Evolutionary conservation across 2,113 vertebrate genomes (phyloP).

Genomic region (Mustela lutreola): DNA sequence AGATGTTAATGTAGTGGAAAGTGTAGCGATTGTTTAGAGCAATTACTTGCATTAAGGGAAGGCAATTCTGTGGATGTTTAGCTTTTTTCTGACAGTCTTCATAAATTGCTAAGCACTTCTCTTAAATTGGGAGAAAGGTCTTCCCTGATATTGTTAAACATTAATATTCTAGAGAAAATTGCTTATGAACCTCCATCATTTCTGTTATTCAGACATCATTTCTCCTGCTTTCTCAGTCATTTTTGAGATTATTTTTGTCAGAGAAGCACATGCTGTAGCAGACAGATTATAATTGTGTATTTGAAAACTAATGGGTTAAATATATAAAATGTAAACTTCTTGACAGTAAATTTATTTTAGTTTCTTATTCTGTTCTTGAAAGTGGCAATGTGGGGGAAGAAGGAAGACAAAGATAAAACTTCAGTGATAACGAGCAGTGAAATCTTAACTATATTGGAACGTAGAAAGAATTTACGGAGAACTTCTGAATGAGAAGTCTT

Average conservation of each 20-base stretch:
- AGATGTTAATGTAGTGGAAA: constrained; percentile 26
- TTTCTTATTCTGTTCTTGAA: not conserved
- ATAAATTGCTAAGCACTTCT: constrained; percentile 10
- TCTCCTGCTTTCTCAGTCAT: constrained; percentile 5
- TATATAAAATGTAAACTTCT: constrained; percentile 21
- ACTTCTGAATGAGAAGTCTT: not conserved
- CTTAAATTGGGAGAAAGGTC: constrained; percentile 34
- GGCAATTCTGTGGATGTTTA: not conserved
- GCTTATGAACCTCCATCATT: not conserved
- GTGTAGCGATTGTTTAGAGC: not conserved
- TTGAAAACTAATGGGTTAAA: constrained; percentile 46
- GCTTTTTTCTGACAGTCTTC: not conserved
- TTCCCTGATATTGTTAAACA: not conserved
- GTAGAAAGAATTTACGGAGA: not conserved
- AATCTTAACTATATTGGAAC: not conserved
- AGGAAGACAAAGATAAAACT: not conserved
- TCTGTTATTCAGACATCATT: not conserved
- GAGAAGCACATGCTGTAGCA: not conserved
- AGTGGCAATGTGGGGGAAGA: not conserved
- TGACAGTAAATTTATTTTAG: constrained; percentile 2
- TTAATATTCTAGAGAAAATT: constrained; percentile 35
- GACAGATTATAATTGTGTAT: not conserved
- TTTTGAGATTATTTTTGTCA: constrained; percentile 44
- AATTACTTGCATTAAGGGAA: constrained; percentile 8
- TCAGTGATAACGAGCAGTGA: not conserved